Conservation (phyloP, 2,113 vertebrate genomes). For the Tachysurus fulvidraco region DNA sequence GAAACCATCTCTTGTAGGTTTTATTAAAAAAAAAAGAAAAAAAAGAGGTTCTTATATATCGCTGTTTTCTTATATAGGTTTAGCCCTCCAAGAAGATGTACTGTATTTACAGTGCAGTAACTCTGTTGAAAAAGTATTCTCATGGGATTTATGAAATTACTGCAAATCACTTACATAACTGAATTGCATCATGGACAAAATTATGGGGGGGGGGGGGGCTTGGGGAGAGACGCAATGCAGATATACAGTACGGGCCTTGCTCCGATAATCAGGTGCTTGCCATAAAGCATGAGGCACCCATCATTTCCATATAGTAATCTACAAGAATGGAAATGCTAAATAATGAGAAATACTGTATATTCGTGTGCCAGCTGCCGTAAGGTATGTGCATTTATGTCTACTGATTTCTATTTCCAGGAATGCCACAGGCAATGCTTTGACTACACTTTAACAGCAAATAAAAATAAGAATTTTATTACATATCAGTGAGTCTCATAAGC, state of each 20-base stretch:
- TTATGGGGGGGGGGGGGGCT: not conserved
- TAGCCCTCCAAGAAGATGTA: not conserved
- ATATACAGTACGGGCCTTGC: not conserved
- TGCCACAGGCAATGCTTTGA: too few relatives aligned
- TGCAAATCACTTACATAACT: not conserved
- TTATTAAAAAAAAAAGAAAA: too few relatives aligned
- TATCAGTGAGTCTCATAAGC: not conserved
- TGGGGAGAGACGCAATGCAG: not conserved
- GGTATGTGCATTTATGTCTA: not conserved
- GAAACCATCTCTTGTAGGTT: not conserved
- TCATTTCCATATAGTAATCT: not conserved
- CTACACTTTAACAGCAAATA: not conserved
- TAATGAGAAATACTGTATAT: not conserved
- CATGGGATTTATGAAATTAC: not conserved
- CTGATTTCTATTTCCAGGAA: not conserved
- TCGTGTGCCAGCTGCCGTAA: not conserved
- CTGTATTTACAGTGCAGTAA: not conserved
- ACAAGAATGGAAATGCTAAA: not conserved
- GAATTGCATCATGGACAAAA: not conserved
- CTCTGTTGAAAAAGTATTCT: not conserved
- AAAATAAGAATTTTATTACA: conserved; percentile 13
- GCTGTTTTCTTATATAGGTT: not conserved
- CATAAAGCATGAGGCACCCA: not conserved
- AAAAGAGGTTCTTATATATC: not conserved
- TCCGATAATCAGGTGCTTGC: not conserved